Evolutionary conservation across 1,140 invertebrate genomes (phyloP).

Genomic region (Cyclargus thomasi): DNA sequence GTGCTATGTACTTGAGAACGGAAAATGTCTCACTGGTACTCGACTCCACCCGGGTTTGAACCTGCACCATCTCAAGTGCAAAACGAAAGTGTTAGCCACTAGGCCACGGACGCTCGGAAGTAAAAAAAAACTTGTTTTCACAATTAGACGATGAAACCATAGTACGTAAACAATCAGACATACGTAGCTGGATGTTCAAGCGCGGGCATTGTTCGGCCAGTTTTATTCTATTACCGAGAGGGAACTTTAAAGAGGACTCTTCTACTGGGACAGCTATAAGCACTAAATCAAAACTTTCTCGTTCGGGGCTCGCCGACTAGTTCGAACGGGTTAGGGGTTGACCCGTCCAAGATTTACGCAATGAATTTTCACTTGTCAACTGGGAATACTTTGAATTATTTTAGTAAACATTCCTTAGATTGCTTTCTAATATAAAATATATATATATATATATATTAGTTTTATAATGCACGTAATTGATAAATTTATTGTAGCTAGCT

Average conservation of each 20-base stretch:
- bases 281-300: constrained; percentile 72
- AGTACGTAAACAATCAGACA: too few relatives aligned
- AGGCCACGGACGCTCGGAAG: too few relatives aligned
- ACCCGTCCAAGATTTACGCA: not conserved
- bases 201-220: constrained; percentile 54
- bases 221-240: constrained; percentile 70
- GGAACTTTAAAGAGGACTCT: constrained; percentile 67
- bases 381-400: not conserved
- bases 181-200: not conserved
- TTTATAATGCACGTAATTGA: too few relatives aligned
- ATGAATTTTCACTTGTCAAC: constrained; percentile 11
- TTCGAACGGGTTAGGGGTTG: constrained; percentile 39
- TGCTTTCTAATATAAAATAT: constrained; percentile 21
- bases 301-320: constrained; percentile 44
- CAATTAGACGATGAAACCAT: too few relatives aligned
- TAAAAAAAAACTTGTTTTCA: too few relatives aligned
- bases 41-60: too few relatives aligned
- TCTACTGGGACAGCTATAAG: constrained; percentile 64
- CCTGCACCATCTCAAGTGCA: too few relatives aligned
- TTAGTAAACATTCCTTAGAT: not conserved
- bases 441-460: constrained; percentile 22
- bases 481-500: too few relatives aligned
- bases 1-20: too few relatives aligned
- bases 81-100: too few relatives aligned
- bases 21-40: too few relatives aligned